Conservation (phyloP, 2,797 vertebrate genomes). For the Chiloscyllium punctatum region DNA sequence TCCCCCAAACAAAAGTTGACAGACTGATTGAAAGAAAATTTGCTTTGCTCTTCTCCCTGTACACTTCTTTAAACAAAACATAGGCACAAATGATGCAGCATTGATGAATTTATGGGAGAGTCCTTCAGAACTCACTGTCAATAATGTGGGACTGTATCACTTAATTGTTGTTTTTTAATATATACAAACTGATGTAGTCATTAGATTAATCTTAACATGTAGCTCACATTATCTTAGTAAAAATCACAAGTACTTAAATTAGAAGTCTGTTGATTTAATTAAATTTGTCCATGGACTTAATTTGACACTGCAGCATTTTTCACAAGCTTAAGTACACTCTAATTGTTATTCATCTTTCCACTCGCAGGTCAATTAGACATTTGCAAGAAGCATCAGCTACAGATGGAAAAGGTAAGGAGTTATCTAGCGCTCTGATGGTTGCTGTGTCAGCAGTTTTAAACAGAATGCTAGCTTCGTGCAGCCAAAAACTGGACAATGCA, state of each 20-base stretch:
- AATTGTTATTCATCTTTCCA: constrained; percentile 13
- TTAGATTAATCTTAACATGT: background rate
- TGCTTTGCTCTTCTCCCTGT: background rate
- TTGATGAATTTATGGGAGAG: background rate
- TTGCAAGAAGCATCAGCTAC: constrained; percentile 80
- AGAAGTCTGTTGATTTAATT: background rate
- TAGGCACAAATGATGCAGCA: background rate
- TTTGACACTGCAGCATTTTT: constrained; percentile 28
- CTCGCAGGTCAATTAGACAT: constrained; percentile 74
- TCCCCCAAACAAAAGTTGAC: background rate
- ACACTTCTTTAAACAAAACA: background rate
- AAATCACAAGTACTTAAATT: background rate
- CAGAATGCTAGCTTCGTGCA: background rate
- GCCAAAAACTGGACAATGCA: background rate
- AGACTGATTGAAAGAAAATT: background rate
- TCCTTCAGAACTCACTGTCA: background rate
- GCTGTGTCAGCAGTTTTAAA: background rate
- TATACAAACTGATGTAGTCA: background rate
- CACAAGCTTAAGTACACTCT: background rate
- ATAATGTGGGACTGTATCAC: background rate
- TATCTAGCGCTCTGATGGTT: background rate
- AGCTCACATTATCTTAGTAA: background rate
- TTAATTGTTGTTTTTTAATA: background rate
- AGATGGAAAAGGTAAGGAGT: constrained; percentile 73
- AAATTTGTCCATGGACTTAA: background rate